Base-by-base conservation (phyloP, 2,113 vertebrate species). In the Archocentrus centrarchus region DNA sequence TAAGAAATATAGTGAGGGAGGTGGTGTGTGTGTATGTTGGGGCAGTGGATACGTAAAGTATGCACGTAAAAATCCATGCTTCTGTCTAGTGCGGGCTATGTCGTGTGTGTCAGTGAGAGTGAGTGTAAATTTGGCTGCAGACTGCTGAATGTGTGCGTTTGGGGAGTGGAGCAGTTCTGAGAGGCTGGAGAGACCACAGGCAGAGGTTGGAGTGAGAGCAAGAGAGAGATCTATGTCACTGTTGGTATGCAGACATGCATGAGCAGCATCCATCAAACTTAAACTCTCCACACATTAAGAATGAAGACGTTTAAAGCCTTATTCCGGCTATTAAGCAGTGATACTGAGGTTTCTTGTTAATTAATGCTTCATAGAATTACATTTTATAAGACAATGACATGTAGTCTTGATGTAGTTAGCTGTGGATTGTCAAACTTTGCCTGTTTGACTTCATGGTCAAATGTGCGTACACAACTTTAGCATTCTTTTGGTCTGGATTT, bases 201-300 rank as follows among this genome's bases (percentile, higher is more conserved):
- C 47, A 70, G 64, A 50, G 44, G 66, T 73, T 27, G 66, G 66
- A 73, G 47, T 73, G 27, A 73, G 68, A 73, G 17, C 27, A 24
- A 70, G 41, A 50, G 41, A 20, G 24, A 70, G 66, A 70, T 70
- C 24, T 70, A 20, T 70, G 47, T 53, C 68, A 73, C 47, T 35
- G 47, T n/a, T 55, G 68, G 68, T 50, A 73, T 73, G 47, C 27
- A 55, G 68, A 73, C 68, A 55, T 73, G 68, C 44, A 55, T 50
- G 18, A 73, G 18, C 68, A 55, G 27, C 68, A 73, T 35, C 68
- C 68, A 6, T 32, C 68, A 73, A 35, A 73, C 47, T 55, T 73
- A 32, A 73, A 50, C 47, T 35, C 68, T 8, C 18, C 68, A n/a
- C 68, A 73, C 18, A 55, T 55, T 35, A 55, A 53, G 27, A n/a